Conservation (phyloP, 2,888 invertebrate genomes). For the Leptopilina syphax region DNA sequence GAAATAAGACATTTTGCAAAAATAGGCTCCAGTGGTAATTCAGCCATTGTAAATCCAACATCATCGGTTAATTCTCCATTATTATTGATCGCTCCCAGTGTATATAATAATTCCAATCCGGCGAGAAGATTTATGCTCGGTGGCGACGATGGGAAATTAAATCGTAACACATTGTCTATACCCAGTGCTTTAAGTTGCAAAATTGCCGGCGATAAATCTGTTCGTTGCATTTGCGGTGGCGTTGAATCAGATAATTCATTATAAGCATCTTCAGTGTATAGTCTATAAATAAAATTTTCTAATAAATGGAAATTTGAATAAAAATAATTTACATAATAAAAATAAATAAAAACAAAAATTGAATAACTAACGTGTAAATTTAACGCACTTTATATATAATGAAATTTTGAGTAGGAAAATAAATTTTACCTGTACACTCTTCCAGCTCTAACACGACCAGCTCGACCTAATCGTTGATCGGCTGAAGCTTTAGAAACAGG, state of each 20-base stretch:
- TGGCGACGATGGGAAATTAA: conserved; percentile 95
- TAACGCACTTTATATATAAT: no score
- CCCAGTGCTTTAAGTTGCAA: conserved; percentile 96
- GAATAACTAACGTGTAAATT: no score
- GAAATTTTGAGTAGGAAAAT: no score
- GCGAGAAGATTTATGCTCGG: conserved; percentile 91
- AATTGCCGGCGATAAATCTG: conserved; percentile 90
- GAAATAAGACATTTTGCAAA: conserved; percentile 90
- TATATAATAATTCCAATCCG: conserved; percentile 92
- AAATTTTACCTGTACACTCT: conserved; percentile 85
- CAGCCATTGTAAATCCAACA: conserved; percentile 91
- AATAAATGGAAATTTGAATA: no score
- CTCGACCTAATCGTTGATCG: conserved; percentile 93
- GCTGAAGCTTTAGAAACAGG: conserved; percentile 94
- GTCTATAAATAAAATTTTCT: conserved; percentile 75
- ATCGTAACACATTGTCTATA: conserved; percentile 92
- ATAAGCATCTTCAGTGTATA: conserved; percentile 89
- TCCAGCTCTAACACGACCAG: conserved; percentile 90
- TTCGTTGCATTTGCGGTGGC: conserved; percentile 95
- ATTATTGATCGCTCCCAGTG: conserved; percentile 88
- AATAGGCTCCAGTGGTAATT: conserved; percentile 92
- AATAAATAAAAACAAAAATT: no score
- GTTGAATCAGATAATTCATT: conserved; percentile 83
- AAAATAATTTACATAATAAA: no score
- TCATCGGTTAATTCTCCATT: conserved; percentile 87